phyloP scores from a whole-genome alignment of 2,888 invertebrate genomes.

The Noctua comes region DNA sequence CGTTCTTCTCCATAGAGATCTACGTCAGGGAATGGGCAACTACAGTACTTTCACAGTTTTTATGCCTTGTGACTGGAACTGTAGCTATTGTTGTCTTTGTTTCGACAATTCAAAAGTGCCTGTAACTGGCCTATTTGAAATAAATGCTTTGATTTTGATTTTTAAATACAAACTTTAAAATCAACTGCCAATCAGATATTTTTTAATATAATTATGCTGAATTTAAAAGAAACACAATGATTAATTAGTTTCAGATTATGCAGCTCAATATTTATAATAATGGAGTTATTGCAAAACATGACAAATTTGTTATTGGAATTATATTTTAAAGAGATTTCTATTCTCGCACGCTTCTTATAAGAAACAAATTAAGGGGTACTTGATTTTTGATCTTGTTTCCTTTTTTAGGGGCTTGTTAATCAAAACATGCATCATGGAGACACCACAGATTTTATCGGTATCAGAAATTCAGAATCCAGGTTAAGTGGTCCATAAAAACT shows the following conservation, averaged over 20 bases:
- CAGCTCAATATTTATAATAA: not conserved
- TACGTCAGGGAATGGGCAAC: too few species aligned
- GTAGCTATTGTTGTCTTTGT: too few species aligned
- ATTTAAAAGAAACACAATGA: slow-evolving; percentile 12
- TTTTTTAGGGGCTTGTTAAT: not conserved
- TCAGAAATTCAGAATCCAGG: not conserved
- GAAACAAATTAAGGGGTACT: not conserved
- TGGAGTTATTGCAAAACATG: slow-evolving; percentile 2
- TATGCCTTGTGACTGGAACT: too few species aligned
- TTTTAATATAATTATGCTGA: slow-evolving; percentile 12
- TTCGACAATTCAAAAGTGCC: too few species aligned
- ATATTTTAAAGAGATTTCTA: not conserved
- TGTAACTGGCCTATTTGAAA: too few species aligned
- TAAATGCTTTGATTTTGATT: too few species aligned
- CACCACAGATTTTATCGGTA: not conserved
- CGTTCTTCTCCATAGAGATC: too few species aligned
- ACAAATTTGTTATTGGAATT: not conserved
- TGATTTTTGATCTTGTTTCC: not conserved
- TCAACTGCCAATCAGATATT: not conserved
- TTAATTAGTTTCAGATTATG: slow-evolving; percentile 11
- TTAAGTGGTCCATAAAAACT: not conserved
- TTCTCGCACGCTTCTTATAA: not conserved
- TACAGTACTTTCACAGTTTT: too few species aligned
- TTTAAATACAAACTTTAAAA: not conserved
- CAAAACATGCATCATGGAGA: not conserved